These are phyloP conservation scores for Myiopsitta monachus DNA, from an alignment of 2,113 vertebrate genomes.

Conservation along the genomic window DNA sequence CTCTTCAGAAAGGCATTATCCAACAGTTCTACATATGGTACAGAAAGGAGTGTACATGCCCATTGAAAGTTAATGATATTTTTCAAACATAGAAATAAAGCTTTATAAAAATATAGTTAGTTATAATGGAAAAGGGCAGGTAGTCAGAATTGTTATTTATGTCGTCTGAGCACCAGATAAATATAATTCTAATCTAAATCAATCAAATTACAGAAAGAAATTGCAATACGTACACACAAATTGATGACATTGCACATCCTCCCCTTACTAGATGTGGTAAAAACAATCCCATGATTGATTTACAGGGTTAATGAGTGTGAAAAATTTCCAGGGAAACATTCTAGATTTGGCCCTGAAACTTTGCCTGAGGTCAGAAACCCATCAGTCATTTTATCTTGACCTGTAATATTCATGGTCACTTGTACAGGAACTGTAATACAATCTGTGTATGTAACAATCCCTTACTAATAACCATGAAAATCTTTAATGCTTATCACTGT, in stretches of 20 bases:
- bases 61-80: neutral
- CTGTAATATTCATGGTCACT: neutral
- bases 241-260: rapidly evolving
- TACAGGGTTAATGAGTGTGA: neutral
- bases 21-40: neutral
- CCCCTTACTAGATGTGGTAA: neutral
- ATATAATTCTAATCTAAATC: neutral
- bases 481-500: neutral
- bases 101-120: neutral
- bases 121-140: neutral
- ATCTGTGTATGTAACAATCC: neutral
- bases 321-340: neutral
- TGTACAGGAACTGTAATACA: neutral
- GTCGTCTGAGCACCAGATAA: neutral
- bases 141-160: neutral
- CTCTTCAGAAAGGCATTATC: constrained; percentile 41
- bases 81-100: neutral
- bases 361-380: neutral
- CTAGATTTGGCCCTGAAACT: neutral
- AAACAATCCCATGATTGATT: neutral
- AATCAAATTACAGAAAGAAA: neutral
- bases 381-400: neutral
- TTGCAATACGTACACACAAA: neutral
- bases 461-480: neutral
- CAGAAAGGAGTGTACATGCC: neutral